Evolutionary conservation across 2,888 invertebrate species (phyloP), one percentile per base, ranked within the genome.

Genomic region (Epirrhoe tristata): DNA sequence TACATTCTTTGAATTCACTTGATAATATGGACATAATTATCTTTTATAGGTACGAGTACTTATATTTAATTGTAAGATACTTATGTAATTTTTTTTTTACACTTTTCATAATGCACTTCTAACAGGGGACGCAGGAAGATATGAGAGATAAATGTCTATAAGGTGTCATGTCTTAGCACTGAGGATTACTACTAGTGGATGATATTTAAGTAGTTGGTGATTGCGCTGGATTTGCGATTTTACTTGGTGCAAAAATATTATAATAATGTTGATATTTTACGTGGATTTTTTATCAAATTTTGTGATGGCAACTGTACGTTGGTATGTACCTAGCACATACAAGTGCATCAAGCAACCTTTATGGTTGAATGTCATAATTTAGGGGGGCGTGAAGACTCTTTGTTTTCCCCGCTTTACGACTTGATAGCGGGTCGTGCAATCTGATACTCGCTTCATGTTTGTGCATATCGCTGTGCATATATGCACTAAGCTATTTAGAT

Each of bases 351-450:
- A 69, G 68, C 58, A 70, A 68, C 71, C 67, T 81, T 81, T 79
- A 85, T 82, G 77, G 78, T 75, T 77, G 78, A 76, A 82, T 86
- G 80, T 84, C 81, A 86, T 85, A 83, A 81, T 86, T 84, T 81
- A 80, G 81, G 81, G 78, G 80, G 75, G 76, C 78, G 80, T 82
- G 80, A 83, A 80, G 78, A 78, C 79, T 82, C 87, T 87, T 90
- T 89, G 90, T 89, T 86, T 87, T 80, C 76, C 77, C 58, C 67
- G 63, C 72, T 87, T 87, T 87, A 77, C 79, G 77, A 81, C 77
- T 75, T 79, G 75, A 75, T 78, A 77, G 75, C 75, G 75, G 75
- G 77, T 77, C 79, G 77, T 77, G 78, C 69, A 59, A 69, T 69
- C 69, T 69, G 69, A 69, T 68, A 60, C 51, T 16, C 53, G 5